phyloP scores from a whole-genome alignment of 2,888 invertebrate species.

The Odontocolon sp. region DNA sequence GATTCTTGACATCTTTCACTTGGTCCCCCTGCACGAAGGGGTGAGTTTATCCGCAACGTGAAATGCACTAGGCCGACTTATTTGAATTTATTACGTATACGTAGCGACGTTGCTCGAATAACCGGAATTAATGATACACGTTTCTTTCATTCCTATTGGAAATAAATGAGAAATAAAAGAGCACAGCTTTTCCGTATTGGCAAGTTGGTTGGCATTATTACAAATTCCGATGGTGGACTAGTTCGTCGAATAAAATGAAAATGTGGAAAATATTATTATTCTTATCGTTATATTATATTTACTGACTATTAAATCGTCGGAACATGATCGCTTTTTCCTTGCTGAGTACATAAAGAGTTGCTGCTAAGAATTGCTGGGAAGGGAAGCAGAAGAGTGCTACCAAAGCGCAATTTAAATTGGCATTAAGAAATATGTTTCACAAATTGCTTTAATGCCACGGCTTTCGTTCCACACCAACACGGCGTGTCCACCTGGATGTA shows the following conservation, averaged over 20 bases:
- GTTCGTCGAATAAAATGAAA: background rate
- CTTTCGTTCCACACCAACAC: background rate
- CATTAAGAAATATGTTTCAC: constrained; percentile 53
- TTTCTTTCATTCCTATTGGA: constrained; percentile 17
- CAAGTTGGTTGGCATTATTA: too few relatives aligned
- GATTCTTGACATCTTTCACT: constrained; percentile 31
- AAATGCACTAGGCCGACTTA: constrained; percentile 33
- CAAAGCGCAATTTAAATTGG: constrained; percentile 35
- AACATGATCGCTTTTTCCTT: background rate
- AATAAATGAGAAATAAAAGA: constrained; percentile 15
- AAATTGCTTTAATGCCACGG: constrained; percentile 43
- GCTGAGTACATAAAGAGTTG: background rate
- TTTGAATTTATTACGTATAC: constrained; percentile 39
- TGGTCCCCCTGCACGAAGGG: constrained; percentile 29
- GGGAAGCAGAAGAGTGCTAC: background rate
- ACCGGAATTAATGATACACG: constrained; percentile 12
- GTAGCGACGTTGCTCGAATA: constrained; percentile 39
- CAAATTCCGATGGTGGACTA: too few relatives aligned
- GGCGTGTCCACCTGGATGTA: constrained; percentile 17
- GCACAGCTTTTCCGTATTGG: too few relatives aligned
- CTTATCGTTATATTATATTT: background rate
- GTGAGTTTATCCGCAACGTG: background rate
- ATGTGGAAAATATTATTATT: background rate
- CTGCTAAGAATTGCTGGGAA: constrained; percentile 4
- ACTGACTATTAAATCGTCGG: background rate